Evolutionary conservation across 2,113 vertebrate genomes (phyloP).

Genomic region (Tragelaphus strepsiceros): DNA sequence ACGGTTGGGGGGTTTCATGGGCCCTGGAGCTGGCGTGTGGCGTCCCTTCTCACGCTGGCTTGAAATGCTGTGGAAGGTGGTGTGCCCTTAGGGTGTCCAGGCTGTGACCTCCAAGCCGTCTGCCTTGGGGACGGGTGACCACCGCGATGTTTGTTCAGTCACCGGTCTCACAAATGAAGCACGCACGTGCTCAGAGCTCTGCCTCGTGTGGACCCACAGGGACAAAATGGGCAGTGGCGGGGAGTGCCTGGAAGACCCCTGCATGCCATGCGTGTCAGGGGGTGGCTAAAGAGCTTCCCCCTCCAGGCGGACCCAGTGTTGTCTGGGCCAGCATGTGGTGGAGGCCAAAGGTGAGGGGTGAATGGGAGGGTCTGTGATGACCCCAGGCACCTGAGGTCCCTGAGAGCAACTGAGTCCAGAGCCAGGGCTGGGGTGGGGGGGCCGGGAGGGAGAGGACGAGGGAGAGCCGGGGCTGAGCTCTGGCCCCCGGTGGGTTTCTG

Average conservation of each 20-base stretch:
- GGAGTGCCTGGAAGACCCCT: no score
- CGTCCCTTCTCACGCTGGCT: not conserved
- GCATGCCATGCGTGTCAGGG: not conserved
- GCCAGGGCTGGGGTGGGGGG: no score
- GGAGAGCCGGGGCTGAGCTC: not conserved
- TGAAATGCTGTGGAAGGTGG: not conserved
- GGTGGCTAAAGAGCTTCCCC: not conserved
- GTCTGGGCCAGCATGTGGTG: not conserved
- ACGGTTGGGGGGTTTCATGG: not conserved
- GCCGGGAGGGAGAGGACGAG: fast-evolving
- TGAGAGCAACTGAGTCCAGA: not conserved
- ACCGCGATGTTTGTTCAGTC: not conserved
- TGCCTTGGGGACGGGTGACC: no score
- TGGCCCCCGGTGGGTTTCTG: not conserved
- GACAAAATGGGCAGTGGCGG: no score
- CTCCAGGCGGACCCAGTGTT: not conserved
- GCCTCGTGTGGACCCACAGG: fast-evolving
- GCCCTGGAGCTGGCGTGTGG: not conserved
- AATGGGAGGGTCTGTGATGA: not conserved
- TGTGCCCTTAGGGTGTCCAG: no score
- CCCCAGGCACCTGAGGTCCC: not conserved
- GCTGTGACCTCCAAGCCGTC: no score
- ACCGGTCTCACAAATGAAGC: not conserved
- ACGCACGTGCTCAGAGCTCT: fast-evolving
- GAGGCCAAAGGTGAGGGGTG: not conserved